phyloP scores from a whole-genome alignment of 2,888 invertebrate genomes.

The Coelogynopora nodosa region DNA sequence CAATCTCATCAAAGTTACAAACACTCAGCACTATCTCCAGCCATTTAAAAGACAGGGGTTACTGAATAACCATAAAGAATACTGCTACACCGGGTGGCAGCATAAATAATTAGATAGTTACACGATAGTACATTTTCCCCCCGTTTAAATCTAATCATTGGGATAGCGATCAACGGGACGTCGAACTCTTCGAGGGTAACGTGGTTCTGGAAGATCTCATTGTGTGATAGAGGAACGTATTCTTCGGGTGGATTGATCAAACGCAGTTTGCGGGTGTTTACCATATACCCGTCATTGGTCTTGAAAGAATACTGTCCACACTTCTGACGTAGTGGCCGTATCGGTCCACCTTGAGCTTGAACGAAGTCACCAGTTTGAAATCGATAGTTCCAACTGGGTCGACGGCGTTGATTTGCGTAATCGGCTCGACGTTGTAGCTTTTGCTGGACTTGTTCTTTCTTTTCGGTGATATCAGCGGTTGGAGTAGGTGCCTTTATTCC shows the following conservation, averaged over 20 bases:
- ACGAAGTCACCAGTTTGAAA: constrained; percentile 21
- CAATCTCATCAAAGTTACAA: no score
- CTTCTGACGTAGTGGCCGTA: background rate
- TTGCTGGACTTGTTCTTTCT: background rate
- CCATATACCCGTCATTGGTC: constrained; percentile 26
- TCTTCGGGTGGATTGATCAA: constrained; percentile 25
- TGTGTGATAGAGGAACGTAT: background rate
- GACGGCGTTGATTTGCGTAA: constrained; percentile 34
- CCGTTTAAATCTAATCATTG: constrained; percentile 13
- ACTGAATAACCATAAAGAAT: no score
- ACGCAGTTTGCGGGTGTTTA: constrained; percentile 36
- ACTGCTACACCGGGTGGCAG: no score
- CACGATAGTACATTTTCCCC: constrained; percentile 34
- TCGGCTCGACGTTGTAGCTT: constrained; percentile 17
- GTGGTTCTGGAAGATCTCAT: background rate
- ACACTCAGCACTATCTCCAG: no score
- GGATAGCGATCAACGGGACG: constrained; percentile 24
- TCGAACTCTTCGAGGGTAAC: constrained; percentile 24
- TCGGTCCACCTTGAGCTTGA: constrained; percentile 4
- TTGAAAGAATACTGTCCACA: constrained; percentile 22
- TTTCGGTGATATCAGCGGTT: background rate
- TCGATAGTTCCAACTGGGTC: background rate
- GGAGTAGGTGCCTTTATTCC: background rate
- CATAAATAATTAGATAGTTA: background rate
- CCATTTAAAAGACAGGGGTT: no score